A percentile compares a stretch with the other conserved stretches of the same genome.
These are phyloP conservation scores for Arrhamphus sclerolepis DNA, from an alignment of 2,797 vertebrate species.

Conservation along the genomic window DNA sequence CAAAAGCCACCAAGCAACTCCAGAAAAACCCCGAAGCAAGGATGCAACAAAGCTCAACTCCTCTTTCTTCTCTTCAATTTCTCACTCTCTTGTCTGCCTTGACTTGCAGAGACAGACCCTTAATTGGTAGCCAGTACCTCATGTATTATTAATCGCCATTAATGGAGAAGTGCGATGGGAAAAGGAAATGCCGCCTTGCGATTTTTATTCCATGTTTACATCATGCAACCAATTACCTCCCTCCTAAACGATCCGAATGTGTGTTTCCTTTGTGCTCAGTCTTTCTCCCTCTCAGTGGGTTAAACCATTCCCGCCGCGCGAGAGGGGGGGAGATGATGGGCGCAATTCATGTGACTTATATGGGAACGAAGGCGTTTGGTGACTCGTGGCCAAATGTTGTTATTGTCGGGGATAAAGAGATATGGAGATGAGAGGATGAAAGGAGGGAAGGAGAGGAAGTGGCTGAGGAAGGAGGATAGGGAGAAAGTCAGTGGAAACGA, in stretches of 20 bases:
- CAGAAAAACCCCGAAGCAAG: constrained; percentile 29
- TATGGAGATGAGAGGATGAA: constrained; percentile 3
- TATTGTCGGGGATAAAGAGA: constrained; percentile 64
- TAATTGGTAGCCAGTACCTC: constrained; percentile 33
- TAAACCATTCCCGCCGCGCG: constrained; percentile 68
- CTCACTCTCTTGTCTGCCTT: constrained; percentile 22
- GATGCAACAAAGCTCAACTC: constrained; percentile 65
- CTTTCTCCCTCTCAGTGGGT: constrained; percentile 56
- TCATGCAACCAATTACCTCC: constrained; percentile 40
- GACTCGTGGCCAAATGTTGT: constrained; percentile 78
- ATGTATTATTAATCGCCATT: constrained; percentile 51
- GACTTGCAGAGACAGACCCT: constrained; percentile 43
- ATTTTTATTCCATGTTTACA: constrained; percentile 67
- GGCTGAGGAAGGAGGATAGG: neutral
- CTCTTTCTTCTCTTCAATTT: constrained; percentile 36
- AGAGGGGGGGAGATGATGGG: constrained; percentile 29
- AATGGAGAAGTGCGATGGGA: constrained; percentile 38
- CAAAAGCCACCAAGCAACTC: constrained; percentile 50
- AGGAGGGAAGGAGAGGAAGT: neutral
- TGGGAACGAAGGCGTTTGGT: constrained; percentile 64
- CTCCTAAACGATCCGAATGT: constrained; percentile 14
- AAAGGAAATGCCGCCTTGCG: constrained; percentile 44
- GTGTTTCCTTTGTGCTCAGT: constrained; percentile 70
- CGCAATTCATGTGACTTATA: constrained; percentile 39
- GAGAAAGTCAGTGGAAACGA: constrained; percentile 1